phyloP scores from a whole-genome alignment of 2,113 vertebrate genomes.

The Patagioenas fasciata region DNA sequence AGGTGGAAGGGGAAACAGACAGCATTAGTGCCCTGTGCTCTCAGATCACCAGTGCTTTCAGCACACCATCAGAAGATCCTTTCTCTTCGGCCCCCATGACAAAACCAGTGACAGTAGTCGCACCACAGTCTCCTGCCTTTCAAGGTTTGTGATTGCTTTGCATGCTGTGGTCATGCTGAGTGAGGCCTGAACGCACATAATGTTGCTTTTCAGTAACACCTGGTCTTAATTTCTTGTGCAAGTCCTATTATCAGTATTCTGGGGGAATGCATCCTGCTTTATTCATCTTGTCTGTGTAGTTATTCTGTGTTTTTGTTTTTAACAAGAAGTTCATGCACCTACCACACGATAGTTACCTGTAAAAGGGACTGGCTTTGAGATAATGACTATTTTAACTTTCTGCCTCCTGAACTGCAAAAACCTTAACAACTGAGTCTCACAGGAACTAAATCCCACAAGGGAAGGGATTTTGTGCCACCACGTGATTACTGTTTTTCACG shows the following conservation, averaged over 20 bases:
- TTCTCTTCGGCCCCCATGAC: slow-evolving; percentile 95
- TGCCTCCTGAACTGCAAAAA: not conserved
- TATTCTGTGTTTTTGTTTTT: slow-evolving; percentile 34
- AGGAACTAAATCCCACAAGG: not conserved
- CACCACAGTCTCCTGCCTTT: slow-evolving; percentile 90
- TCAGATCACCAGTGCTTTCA: slow-evolving; percentile 95
- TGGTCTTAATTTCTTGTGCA: slow-evolving; percentile 18
- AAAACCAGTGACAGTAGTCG: slow-evolving; percentile 75
- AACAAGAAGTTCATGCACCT: not conserved
- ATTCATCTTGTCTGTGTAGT: slow-evolving; percentile 26
- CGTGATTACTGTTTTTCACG: not conserved
- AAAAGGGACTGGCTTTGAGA: not conserved
- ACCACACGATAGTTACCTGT: slow-evolving; percentile 10
- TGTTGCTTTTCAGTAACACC: slow-evolving; percentile 3
- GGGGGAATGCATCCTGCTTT: slow-evolving; percentile 11
- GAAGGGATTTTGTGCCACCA: not conserved
- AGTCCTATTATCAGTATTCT: slow-evolving; percentile 8
- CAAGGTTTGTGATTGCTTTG: slow-evolving; percentile 82
- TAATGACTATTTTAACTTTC: not conserved
- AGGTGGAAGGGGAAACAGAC: slow-evolving; percentile 92
- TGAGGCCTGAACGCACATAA: slow-evolving; percentile 8
- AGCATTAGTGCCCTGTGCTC: slow-evolving; percentile 97
- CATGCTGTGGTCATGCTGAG: not conserved
- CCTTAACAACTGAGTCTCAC: not conserved
- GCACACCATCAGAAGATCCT: slow-evolving; percentile 89